Percentiles rank a stretch among this genome's conserved stretches.
phyloP scores from a whole-genome alignment of 2,888 invertebrate genomes.

The Parnassius apollo region DNA sequence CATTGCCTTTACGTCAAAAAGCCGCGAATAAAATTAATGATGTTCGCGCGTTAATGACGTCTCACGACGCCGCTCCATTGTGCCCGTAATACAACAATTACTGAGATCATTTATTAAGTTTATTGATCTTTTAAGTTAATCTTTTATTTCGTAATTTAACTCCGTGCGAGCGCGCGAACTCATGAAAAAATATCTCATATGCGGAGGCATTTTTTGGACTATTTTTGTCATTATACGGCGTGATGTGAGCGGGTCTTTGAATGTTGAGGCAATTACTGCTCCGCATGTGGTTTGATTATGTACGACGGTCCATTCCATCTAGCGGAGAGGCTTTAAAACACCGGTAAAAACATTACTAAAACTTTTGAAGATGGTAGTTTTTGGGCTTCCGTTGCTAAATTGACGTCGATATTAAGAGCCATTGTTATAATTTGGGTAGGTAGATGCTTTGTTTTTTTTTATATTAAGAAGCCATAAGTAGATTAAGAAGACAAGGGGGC shows the following conservation, averaged over 20 bases:
- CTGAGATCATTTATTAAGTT: constrained; percentile 82
- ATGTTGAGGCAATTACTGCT: constrained; percentile 79
- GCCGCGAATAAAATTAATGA: constrained; percentile 82
- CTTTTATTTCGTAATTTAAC: constrained; percentile 82
- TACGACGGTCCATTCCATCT: constrained; percentile 70
- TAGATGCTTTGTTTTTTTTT: constrained; percentile 40
- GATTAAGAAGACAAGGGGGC: constrained; percentile 42
- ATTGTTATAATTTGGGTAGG: constrained; percentile 60
- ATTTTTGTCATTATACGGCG: constrained; percentile 81
- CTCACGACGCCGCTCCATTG: constrained; percentile 80
- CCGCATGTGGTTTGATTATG: constrained; percentile 81
- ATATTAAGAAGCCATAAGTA: constrained; percentile 34
- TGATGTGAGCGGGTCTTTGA: constrained; percentile 79
- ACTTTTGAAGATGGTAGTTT: constrained; percentile 65
- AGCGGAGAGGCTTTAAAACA: constrained; percentile 66
- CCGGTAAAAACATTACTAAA: constrained; percentile 72
- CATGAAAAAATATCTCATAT: constrained; percentile 77
- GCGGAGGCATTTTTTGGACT: constrained; percentile 78
- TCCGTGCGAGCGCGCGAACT: constrained; percentile 76
- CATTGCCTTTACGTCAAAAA: constrained; percentile 78
- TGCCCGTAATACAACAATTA: constrained; percentile 81
- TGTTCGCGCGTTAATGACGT: constrained; percentile 80
- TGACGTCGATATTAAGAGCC: constrained; percentile 65
- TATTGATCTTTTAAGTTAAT: constrained; percentile 82
- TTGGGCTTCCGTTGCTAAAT: constrained; percentile 78